A percentile compares a stretch with the other conserved stretches of the same genome.
Evolutionary conservation across 2,888 invertebrate species (phyloP).

Genomic region (Drosophila leonis): DNA sequence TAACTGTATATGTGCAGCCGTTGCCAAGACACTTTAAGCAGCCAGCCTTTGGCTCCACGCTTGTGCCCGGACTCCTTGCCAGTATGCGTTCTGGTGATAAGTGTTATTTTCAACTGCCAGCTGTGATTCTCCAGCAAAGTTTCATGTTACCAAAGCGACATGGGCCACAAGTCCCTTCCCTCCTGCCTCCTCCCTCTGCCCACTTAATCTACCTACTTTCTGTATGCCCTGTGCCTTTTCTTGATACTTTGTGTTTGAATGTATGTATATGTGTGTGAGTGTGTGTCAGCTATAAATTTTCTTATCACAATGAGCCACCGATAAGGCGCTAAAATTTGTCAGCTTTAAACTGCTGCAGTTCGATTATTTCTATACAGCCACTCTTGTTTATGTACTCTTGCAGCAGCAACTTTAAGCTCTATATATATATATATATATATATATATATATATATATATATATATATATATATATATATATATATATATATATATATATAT

Average conservation of each 20-base stretch:
- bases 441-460: conserved; percentile 7
- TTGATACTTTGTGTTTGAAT: conserved; percentile 23
- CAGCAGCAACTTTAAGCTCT: conserved; percentile 24
- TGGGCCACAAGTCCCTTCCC: conserved; percentile 12
- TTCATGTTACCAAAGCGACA: conserved; percentile 72
- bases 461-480: conserved; percentile 1
- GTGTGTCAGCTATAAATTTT: conserved; percentile 62
- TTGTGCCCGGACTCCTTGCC: conserved; percentile 9
- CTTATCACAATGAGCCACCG: conserved; percentile 59
- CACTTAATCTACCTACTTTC: neutral
- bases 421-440: neutral
- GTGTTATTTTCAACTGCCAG: conserved; percentile 78
- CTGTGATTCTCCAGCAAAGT: conserved; percentile 75
- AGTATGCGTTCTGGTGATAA: conserved; percentile 60
- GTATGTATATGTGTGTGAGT: conserved; percentile 31
- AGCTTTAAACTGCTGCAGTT: conserved; percentile 50
- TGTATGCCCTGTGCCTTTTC: conserved; percentile 23
- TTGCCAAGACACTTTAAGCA: conserved; percentile 20
- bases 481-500: conserved; percentile 11
- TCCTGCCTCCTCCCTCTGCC: neutral
- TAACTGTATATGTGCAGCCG: conserved; percentile 3
- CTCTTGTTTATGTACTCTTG: conserved; percentile 20
- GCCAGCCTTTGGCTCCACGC: neutral
- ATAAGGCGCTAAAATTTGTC: conserved; percentile 62
- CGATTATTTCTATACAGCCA: conserved; percentile 15